Conservation (phyloP, 2,888 invertebrate genomes). For the Eurytoma adleriae region DNA sequence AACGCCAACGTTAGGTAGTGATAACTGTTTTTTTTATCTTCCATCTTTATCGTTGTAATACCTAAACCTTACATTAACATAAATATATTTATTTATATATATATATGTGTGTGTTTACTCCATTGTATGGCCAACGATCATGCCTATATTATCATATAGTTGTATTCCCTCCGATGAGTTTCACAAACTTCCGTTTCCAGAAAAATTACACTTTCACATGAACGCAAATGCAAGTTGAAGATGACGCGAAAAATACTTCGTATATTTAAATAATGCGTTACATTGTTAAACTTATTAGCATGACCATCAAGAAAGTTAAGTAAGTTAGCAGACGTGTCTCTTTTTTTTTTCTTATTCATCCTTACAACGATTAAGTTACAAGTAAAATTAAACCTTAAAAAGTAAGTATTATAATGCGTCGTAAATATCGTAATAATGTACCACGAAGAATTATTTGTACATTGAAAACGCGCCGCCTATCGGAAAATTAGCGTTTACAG, state of each 20-base stretch:
- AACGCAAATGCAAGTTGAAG: not conserved
- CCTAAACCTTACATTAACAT: conserved; percentile 60
- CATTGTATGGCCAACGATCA: conserved; percentile 76
- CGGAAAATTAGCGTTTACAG: conserved; percentile 32
- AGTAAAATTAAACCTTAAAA: conserved; percentile 59
- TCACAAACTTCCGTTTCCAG: conserved; percentile 60
- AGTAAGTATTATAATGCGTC: conserved; percentile 59
- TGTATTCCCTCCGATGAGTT: conserved; percentile 60
- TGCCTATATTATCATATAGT: conserved; percentile 70
- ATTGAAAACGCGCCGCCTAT: conserved; percentile 58
- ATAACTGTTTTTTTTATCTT: conserved; percentile 45
- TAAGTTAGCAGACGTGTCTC: conserved; percentile 55
- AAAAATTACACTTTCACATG: conserved; percentile 7
- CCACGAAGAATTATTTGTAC: conserved; percentile 69
- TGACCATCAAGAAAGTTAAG: conserved; percentile 64
- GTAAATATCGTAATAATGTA: conserved; percentile 62
- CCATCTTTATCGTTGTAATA: conserved; percentile 58
- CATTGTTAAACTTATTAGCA: conserved; percentile 55
- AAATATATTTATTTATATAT: conserved; percentile 66
- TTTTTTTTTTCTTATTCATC: conserved; percentile 28
- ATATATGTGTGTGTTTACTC: conserved; percentile 69
- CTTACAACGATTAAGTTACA: conserved; percentile 57
- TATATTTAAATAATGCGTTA: conserved; percentile 21
- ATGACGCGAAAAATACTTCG: not conserved
- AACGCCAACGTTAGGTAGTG: conserved; percentile 62